Percentiles rank a stretch among this genome's conserved stretches.
phyloP scores from a whole-genome alignment of 2,888 invertebrate genomes.

The Selenia dentaria region DNA sequence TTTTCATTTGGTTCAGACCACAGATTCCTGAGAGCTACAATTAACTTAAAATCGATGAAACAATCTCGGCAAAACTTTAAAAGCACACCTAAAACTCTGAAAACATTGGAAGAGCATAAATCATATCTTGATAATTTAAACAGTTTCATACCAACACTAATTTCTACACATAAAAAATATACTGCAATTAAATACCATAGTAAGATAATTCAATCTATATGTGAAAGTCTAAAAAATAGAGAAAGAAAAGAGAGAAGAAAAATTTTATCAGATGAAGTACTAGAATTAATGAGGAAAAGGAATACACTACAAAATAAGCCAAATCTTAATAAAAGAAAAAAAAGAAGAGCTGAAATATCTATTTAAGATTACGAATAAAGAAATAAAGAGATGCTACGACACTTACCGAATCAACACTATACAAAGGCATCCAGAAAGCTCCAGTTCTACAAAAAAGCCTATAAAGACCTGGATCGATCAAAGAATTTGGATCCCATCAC shows the following conservation, averaged over 20 bases:
- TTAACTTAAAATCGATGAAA: too few species aligned
- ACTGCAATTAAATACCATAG: not conserved
- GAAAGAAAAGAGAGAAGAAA: not conserved
- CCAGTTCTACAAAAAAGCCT: constrained; percentile 19
- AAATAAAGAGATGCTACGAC: not conserved
- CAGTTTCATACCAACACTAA: constrained; percentile 7
- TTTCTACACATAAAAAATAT: not conserved
- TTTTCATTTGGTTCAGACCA: too few species aligned
- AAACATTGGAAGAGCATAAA: constrained; percentile 1
- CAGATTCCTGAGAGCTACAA: too few species aligned
- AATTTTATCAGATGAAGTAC: constrained; percentile 2
- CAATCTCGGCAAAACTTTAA: not conserved
- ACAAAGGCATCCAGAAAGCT: constrained; percentile 11
- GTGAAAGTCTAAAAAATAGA: not conserved
- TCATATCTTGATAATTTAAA: constrained; percentile 1
- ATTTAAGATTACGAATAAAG: not conserved
- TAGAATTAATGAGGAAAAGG: constrained; percentile 19
- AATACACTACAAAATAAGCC: constrained; percentile 11
- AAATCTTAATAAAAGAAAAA: not conserved
- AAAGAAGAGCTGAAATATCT: not conserved
- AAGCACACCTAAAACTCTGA: not conserved
- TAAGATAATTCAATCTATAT: constrained; percentile 5
- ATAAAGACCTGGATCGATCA: constrained; percentile 18
- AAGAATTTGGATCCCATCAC: constrained; percentile 21
- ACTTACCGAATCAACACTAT: not conserved